Conservation (phyloP, 1,140 invertebrate species). For the Venturia canescens region DNA sequence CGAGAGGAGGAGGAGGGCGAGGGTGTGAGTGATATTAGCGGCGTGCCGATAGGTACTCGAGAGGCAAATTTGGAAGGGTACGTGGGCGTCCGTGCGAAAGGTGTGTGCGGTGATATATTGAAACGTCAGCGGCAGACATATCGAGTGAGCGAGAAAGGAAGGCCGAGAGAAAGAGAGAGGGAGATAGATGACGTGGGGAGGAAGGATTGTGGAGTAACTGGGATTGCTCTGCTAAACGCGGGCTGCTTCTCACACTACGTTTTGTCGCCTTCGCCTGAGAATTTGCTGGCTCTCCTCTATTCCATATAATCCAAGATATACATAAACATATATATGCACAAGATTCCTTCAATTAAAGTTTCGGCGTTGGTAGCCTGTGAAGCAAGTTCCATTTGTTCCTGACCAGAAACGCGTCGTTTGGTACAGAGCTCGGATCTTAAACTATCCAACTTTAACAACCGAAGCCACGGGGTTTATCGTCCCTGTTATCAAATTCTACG, state of each 20-base stretch:
- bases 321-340: too few species aligned
- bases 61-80: conserved; percentile 60
- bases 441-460: too few species aligned
- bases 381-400: too few species aligned
- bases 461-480: too few species aligned
- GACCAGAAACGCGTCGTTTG: too few species aligned
- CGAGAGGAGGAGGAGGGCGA: not conserved
- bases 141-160: conserved; percentile 55
- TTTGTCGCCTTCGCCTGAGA: conserved; percentile 67
- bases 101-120: conserved; percentile 72
- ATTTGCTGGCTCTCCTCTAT: not conserved
- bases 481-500: too few species aligned
- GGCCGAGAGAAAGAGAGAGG: not conserved
- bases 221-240: conserved; percentile 12
- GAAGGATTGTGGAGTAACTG: conserved; percentile 9
- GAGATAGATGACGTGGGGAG: conserved; percentile 7
- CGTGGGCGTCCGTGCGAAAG: conserved; percentile 58
- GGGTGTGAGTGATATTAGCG: conserved; percentile 61
- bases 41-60: conserved; percentile 70
- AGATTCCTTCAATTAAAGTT: too few species aligned
- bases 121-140: conserved; percentile 75
- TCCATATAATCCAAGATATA: not conserved
- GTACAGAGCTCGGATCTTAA: too few species aligned
- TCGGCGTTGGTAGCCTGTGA: too few species aligned
- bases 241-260: conserved; percentile 52